Evolutionary conservation across 1,140 invertebrate genomes (phyloP).

Genomic region (Halyomorpha halys): DNA sequence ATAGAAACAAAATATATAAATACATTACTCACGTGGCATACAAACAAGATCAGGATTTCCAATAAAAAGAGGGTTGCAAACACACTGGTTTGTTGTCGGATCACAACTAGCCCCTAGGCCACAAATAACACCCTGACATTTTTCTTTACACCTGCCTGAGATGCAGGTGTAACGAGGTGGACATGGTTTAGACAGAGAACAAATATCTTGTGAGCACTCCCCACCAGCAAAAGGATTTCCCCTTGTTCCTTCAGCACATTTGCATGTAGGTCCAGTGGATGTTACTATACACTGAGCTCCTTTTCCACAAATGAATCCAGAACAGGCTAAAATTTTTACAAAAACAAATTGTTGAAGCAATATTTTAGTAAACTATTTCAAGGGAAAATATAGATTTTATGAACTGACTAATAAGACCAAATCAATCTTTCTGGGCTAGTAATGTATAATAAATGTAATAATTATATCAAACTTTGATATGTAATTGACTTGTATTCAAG

Average conservation of each 20-base stretch:
- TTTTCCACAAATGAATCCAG: conserved; percentile 64
- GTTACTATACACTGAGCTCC: conserved; percentile 81
- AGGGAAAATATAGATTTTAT: too few relatives aligned
- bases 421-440: too few relatives aligned
- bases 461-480: too few relatives aligned
- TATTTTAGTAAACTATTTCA: too few relatives aligned
- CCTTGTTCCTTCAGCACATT: conserved; percentile 70
- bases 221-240: conserved; percentile 88
- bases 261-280: conserved; percentile 71
- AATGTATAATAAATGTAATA: too few relatives aligned
- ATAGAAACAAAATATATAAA: neutral
- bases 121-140: conserved; percentile 73
- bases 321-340: conserved; percentile 49
- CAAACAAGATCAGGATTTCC: conserved; percentile 80
- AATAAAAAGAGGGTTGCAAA: conserved; percentile 75
- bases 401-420: too few relatives aligned
- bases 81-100: conserved; percentile 63
- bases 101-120: conserved; percentile 73
- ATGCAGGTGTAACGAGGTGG: conserved; percentile 68
- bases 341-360: too few relatives aligned
- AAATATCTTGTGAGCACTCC: conserved; percentile 65
- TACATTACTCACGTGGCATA: conserved; percentile 69
- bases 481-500: too few relatives aligned
- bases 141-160: conserved; percentile 69
- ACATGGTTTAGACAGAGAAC: conserved; percentile 63